Evolutionary conservation across 2,113 vertebrate genomes (phyloP).

Genomic region (Rhinopomastus cyanomelas): DNA sequence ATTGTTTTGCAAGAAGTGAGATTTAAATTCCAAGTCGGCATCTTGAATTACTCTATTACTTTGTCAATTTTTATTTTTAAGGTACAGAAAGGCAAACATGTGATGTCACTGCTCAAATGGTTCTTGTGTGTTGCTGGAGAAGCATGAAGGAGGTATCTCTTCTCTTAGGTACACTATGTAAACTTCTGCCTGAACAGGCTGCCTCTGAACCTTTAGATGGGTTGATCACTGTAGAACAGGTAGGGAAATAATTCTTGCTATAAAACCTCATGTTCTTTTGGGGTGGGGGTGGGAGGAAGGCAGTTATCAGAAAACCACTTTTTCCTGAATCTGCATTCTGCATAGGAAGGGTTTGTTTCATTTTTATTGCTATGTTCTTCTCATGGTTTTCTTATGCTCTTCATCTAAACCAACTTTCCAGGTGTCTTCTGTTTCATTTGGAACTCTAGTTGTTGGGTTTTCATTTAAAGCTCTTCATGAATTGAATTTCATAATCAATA

Average conservation of each 20-base stretch:
- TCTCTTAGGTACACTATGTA: conserved; percentile 89
- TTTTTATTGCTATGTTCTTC: not conserved
- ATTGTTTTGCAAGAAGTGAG: not conserved
- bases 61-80: conserved; percentile 47
- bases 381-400: not conserved
- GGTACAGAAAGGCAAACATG: conserved; percentile 71
- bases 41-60: not conserved
- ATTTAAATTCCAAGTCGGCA: not conserved
- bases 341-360: not conserved
- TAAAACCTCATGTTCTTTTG: not conserved
- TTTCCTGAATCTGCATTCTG: not conserved
- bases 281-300: not conserved
- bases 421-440: not conserved
- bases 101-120: conserved; percentile 94
- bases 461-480: conserved; percentile 25
- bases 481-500: conserved; percentile 2
- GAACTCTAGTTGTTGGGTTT: not conserved
- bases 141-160: conserved; percentile 97
- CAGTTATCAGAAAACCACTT: not conserved
- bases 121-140: conserved; percentile 96
- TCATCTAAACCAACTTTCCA: not conserved
- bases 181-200: conserved; percentile 80
- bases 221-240: conserved; percentile 87
- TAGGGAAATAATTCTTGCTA: conserved; percentile 43
- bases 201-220: conserved; percentile 41